Evolutionary conservation across 2,888 invertebrate species (phyloP), one percentile per base, ranked within the genome.

Genomic region (Dastarcus helophoroides): DNA sequence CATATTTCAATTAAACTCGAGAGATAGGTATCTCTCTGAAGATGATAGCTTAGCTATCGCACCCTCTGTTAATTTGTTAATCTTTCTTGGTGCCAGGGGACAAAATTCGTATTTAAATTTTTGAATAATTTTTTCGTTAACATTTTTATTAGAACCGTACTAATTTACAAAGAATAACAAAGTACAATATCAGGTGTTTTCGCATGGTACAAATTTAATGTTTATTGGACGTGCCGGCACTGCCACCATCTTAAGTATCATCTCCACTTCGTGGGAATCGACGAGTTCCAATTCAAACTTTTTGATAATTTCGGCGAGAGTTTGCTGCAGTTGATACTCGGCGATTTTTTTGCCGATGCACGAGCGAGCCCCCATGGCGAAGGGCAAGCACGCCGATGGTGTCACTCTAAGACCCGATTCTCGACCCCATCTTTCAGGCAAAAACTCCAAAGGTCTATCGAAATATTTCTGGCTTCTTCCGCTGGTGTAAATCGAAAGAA

Each of bases 271-370:
- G n/a, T n/a, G n/a, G 4, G 60, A 51, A 41, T 76, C 73, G 6
- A 56, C 42, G 32, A 71, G 64, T 13, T 64, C 60, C 28, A 77
- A 49, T 11, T 62, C 44, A 41, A 71, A 76, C 19, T 62, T 61
- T 30, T 60, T 55, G 2, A 71, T 43, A 7, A 75, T 52, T 62
- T 77, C 69, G 14, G 65, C 64, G 24, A 85, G 51, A 7, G 82
- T 65, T 24, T 76, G 64, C 35, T 73, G 68, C 48, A 90, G 68
- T 62, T 88, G 85, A 26, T 70, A 60, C 54, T 83, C 76, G 0
- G 89, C 88, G 40, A 90, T 67, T 52, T 79, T 81, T 48, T 71
- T 74, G 0, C 90, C 90, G 40, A 90, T 71, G 53, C 90, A 90
- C 9, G 85, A 81, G 37, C 89, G 70, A 12, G 74, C 70, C 0